Percentiles rank a stretch among this genome's conserved stretches.
Evolutionary conservation across 1,140 invertebrate genomes (phyloP).

Genomic region (Drosophila biarmipes): DNA sequence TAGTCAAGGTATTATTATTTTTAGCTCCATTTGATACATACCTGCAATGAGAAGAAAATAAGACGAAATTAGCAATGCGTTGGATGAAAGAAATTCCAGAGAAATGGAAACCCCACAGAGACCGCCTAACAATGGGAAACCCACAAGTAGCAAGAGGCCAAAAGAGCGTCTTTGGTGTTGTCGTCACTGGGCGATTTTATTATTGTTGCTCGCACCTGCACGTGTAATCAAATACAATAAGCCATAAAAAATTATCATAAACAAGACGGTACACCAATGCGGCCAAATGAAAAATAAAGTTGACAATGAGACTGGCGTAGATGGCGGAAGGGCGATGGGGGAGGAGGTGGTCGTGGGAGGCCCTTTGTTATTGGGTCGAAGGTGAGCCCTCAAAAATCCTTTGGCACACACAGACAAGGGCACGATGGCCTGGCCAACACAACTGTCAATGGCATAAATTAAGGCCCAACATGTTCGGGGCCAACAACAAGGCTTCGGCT

Average conservation of each 20-base stretch:
- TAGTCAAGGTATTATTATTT: neutral
- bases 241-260: conserved; percentile 78
- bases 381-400: conserved; percentile 72
- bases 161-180: conserved; percentile 1
- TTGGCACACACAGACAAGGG: conserved; percentile 67
- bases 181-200: conserved; percentile 30
- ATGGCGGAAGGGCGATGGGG: neutral
- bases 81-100: conserved; percentile 8
- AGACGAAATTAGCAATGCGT: conserved; percentile 28
- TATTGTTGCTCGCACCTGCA: conserved; percentile 59
- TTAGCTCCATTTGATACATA: conserved; percentile 33
- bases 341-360: neutral
- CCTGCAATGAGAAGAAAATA: conserved; percentile 47
- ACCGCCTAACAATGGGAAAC: conserved; percentile 36
- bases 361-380: conserved; percentile 51
- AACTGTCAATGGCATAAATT: conserved; percentile 73
- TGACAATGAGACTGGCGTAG: conserved; percentile 25
- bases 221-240: conserved; percentile 81
- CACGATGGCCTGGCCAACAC: conserved; percentile 14
- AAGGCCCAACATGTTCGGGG: conserved; percentile 64
- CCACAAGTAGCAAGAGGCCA: conserved; percentile 55
- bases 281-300: conserved; percentile 36
- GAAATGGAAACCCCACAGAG: conserved; percentile 40
- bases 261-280: conserved; percentile 36
- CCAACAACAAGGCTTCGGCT: conserved; percentile 41